Conservation (phyloP, 2,113 vertebrate species). For the Hoplias malabaricus region DNA sequence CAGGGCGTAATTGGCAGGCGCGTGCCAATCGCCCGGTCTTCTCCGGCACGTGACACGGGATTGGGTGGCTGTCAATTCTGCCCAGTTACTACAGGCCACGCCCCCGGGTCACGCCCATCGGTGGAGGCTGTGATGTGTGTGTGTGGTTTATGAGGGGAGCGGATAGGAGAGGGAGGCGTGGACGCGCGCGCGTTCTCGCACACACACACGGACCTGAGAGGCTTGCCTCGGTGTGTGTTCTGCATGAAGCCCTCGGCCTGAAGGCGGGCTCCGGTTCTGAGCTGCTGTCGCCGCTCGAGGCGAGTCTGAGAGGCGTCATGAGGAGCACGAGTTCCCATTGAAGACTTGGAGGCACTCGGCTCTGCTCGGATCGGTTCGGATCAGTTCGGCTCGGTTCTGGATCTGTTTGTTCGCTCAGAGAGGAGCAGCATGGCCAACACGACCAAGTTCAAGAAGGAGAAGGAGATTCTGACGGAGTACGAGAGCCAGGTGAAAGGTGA, state of each 20-base stretch:
- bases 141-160: no score
- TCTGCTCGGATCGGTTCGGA: background rate
- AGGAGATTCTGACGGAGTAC: constrained; percentile 87
- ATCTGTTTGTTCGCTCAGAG: background rate
- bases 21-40: background rate
- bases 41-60: constrained; percentile 1
- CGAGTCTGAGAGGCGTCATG: constrained; percentile 44
- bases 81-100: constrained; percentile 17
- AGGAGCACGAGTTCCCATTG: constrained; percentile 23
- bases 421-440: constrained; percentile 74
- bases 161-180: constrained; percentile 18
- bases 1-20: constrained; percentile 13
- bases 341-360: constrained; percentile 31
- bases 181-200: background rate
- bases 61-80: constrained; percentile 31
- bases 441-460: constrained; percentile 85
- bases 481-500: constrained; percentile 89
- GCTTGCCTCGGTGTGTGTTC: background rate
- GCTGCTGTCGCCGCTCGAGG: constrained; percentile 1
- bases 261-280: background rate
- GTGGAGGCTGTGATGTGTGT: constrained; percentile 10
- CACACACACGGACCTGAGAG: background rate
- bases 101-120: constrained; percentile 35
- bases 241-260: no score
- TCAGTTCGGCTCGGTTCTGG: background rate